Base-by-base conservation (phyloP, 1,140 invertebrate species). In the Limonius californicus region DNA sequence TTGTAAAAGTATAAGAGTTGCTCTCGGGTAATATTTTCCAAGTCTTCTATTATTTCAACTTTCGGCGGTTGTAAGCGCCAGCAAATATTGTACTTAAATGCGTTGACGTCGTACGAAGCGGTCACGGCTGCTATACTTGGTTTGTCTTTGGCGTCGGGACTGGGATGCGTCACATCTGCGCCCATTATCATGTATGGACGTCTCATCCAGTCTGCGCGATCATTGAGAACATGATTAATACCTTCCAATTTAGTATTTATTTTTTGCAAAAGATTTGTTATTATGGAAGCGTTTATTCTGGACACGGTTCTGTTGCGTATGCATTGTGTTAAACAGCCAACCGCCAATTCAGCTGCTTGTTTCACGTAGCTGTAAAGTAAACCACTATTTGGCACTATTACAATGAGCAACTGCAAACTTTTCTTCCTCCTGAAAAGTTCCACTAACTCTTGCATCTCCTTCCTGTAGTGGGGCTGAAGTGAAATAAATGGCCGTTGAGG, bases 141-240 rank as follows among this genome's bases (percentile, higher is more conserved):
- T 14, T 87, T 85, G n/a, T 78, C 71, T 0, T 69, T 70, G 72
- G 84, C 81, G 70, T 90, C 88, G 0, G 88, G 88, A 0, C 88
- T 84, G 0, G 91, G 91, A 82, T 95, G 92, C 0, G 91, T 93
- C 0, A 95, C 92, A 78, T 96, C 94, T 18, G 92, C 92, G 0
- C 94, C 74, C 73, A 76, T 76, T 42, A 75, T 68, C 73, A 76
- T 75, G 15, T 68, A 66, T 7, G 72, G 70, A 42, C 50, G 32
- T 8, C 27, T 45, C 12, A 82, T 59, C 53, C 78, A 81, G 2
- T 59, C 42, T 7, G 75, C 73, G 1, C 74, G 32, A 0, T 47
- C 0, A 30, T 68, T 68, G 6, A 92, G 68, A 12, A 72, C 77
- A 71, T 94, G 89, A 79, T 95, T 96, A 0, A 86, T 79, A 0